phyloP scores from a whole-genome alignment of 1,140 invertebrate genomes.

The Ips typographus region DNA sequence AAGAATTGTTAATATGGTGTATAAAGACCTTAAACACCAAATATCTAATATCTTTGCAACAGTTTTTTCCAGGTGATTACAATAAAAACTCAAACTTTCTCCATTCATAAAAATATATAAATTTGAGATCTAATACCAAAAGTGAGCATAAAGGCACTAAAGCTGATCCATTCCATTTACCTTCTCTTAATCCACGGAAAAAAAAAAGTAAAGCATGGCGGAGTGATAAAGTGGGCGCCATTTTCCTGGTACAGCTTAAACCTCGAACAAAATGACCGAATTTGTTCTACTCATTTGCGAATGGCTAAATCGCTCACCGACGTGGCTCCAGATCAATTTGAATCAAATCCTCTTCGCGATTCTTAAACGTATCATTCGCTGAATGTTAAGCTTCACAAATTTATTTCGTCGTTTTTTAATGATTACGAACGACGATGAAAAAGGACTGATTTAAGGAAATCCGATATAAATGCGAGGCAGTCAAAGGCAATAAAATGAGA shows the following conservation, averaged over 20 bases:
- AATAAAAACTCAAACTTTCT: too few species aligned
- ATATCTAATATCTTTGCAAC: too few species aligned
- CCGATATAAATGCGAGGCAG: too few species aligned
- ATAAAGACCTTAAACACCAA: too few species aligned
- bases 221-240: constrained; percentile 21
- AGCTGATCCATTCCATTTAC: constrained; percentile 18
- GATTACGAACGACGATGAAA: too few species aligned
- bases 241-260: constrained; percentile 21
- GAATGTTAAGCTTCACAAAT: constrained; percentile 5
- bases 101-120: too few species aligned
- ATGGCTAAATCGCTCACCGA: constrained; percentile 21
- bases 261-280: constrained; percentile 22
- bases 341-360: constrained; percentile 13
- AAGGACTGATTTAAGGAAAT: too few species aligned
- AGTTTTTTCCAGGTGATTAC: too few species aligned
- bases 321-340: constrained; percentile 23
- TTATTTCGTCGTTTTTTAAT: neutral
- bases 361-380: constrained; percentile 10
- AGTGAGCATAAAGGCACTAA: constrained; percentile 6
- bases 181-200: constrained; percentile 11
- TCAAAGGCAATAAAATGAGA: too few species aligned
- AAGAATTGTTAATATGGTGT: too few species aligned
- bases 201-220: constrained; percentile 19
- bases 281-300: constrained; percentile 25
- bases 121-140: neutral